Base-by-base conservation (phyloP, 2,888 invertebrate species). In the Eristalis tenax region DNA sequence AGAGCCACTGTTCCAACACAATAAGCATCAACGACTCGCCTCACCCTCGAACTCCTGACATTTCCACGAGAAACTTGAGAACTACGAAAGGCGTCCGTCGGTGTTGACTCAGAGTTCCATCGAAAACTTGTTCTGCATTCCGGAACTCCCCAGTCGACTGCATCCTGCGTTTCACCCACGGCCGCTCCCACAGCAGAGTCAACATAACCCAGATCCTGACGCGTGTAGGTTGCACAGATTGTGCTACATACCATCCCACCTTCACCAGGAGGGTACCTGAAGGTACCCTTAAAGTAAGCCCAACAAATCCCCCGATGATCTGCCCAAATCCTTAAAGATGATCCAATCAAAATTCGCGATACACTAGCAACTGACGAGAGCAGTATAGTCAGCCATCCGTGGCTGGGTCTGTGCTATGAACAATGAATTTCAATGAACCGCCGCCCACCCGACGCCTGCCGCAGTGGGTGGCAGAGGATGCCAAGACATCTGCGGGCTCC, bases 341-440 rank as follows among this genome's bases (percentile, higher is more conserved):
- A 26, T 59, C 26, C 59, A 23, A 59, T 59, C 59, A 59, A 26
- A 59, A 59, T 59, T 59, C 15, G 26, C 59, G 26, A 28, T 6
- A 15, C 11, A 59, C 13, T 26, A 10, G 59, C 59, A 23, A 13
- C 59, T 13, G 26, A 59, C 59, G 26, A 23, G 26, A 26, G 15
- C 23, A 23, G 23, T 23, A 2, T 4, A 59, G 23, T 4, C 59
- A 59, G 59, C 50, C 50, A 50, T 18, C 50, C 50, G 50, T 50
- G n/a, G 50, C 6, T 1, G 50, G 26, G 13, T 5, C 59, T 26
- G 13, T 26, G 59, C 59, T 15, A 23, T 26, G 23, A 59, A 59
- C 59, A 59, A 59, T 59, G 59, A 59, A 59, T 59, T 59, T 26
- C 59, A 59, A 59, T 59, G 59, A 59, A 23, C 26, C 10, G 10